phyloP scores from a whole-genome alignment of 2,888 invertebrate genomes.

The Erebia palarica region DNA sequence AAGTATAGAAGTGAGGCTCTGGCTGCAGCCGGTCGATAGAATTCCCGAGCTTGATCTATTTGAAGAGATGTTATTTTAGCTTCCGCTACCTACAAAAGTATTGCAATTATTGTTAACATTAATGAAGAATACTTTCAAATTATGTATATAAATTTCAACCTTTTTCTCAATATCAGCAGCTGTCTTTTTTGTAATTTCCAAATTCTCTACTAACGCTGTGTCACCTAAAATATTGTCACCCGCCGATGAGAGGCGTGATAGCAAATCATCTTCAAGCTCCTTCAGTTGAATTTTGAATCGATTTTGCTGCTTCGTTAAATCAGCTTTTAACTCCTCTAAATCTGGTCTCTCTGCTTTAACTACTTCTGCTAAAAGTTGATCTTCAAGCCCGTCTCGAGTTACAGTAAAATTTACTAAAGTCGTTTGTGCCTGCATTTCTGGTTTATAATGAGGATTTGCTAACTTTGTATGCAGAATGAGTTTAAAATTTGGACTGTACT shows the following conservation, averaged over 20 bases:
- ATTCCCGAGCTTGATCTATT: slow-evolving; percentile 96
- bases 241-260: slow-evolving; percentile 94
- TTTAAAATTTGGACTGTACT: slow-evolving; percentile 93
- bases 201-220: slow-evolving; percentile 96
- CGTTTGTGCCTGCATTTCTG: slow-evolving; percentile 99
- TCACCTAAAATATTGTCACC: slow-evolving; percentile 97
- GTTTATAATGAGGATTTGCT: slow-evolving; percentile 98
- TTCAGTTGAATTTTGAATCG: slow-evolving; percentile 98
- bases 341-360: slow-evolving; percentile 98
- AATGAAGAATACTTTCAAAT: not conserved
- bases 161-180: slow-evolving; percentile 97
- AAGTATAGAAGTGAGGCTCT: slow-evolving; percentile 97
- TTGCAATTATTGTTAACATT: not conserved
- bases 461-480: slow-evolving; percentile 96
- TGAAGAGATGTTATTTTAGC: slow-evolving; percentile 95
- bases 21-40: slow-evolving; percentile 94
- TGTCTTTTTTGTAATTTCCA: slow-evolving; percentile 97
- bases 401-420: slow-evolving; percentile 98
- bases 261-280: slow-evolving; percentile 94
- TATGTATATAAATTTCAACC: slow-evolving; percentile 63
- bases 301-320: slow-evolving; percentile 97
- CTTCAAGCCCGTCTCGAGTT: slow-evolving; percentile 97
- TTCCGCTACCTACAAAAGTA: slow-evolving; percentile 85
- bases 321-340: slow-evolving; percentile 96
- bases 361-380: slow-evolving; percentile 97